phyloP scores from a whole-genome alignment of 2,888 invertebrate genomes.

The Eilema depressum region DNA sequence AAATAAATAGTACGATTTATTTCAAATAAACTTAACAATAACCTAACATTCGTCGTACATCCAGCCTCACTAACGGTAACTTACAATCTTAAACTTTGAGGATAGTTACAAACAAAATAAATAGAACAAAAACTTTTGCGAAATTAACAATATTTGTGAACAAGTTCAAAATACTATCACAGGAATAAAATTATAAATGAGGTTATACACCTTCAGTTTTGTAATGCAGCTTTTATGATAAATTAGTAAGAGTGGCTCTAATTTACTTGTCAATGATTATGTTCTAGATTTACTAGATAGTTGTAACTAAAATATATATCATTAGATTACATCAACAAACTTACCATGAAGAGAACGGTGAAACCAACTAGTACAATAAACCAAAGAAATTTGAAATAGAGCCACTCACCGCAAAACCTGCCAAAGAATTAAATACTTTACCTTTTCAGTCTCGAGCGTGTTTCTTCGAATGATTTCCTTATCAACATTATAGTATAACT shows the following conservation, averaged over 20 bases:
- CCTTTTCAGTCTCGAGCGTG: constrained; percentile 76
- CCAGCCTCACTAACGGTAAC: constrained; percentile 55
- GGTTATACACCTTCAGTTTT: constrained; percentile 52
- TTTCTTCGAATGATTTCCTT: constrained; percentile 40
- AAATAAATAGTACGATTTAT: constrained; percentile 38
- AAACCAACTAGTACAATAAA: neutral
- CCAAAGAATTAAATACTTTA: constrained; percentile 75
- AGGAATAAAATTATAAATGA: constrained; percentile 71
- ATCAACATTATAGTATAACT: constrained; percentile 4
- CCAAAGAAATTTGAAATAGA: neutral
- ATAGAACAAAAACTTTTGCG: constrained; percentile 46
- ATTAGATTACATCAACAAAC: neutral
- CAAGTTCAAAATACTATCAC: constrained; percentile 72
- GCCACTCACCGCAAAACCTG: constrained; percentile 57
- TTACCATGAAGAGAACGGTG: neutral
- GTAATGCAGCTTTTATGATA: constrained; percentile 49
- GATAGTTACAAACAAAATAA: constrained; percentile 39
- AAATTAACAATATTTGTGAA: constrained; percentile 43
- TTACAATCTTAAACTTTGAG: constrained; percentile 39
- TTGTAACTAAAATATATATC: neutral
- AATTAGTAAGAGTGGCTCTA: constrained; percentile 37
- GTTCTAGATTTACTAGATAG: neutral
- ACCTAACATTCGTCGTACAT: constrained; percentile 32
- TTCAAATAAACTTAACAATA: constrained; percentile 35
- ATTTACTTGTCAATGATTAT: neutral